Evolutionary conservation across 2,797 vertebrate species (phyloP), one percentile per base, ranked within the genome.

Genomic region (Prionace glauca): DNA sequence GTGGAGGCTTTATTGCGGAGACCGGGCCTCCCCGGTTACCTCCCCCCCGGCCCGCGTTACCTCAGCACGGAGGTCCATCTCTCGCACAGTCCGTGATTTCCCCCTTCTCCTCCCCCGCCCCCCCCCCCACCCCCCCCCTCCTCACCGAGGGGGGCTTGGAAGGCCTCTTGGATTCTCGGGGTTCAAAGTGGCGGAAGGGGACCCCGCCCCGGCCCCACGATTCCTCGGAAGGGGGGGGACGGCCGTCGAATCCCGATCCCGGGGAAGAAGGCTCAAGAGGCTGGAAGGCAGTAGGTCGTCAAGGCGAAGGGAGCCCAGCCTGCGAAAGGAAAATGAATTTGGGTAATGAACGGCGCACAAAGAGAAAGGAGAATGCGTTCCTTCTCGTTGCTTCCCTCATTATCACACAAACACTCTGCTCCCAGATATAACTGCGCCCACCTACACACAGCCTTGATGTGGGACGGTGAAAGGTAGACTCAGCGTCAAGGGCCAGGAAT

Each of bases 371-470:
- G 26, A 26, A 36, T 41, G 10, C 32, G 50, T 65, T 65, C 9
- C 41, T 67, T n/a, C 62, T 92, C 62, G 41, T 36, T 41, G n/a
- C 32, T 36, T 92, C 7, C 62, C 20, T 9, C 62, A 67, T 67
- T 67, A 3, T 92, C 90, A 92, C 16, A 92, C 67, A 41, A 92
- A 92, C 62, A 92, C 90, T 20, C 62, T 24, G 62, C 90, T 92
- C 14, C 90, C 90, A 92, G 69, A 92, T 92, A 92, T 92, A 92
- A 67, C 90, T 36, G n/a, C 0, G n/a, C 62, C n/a, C 90, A 67
- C 90, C 90, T 41, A 67, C 90, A 92, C 62, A 36, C 62, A 67
- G 90, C 62, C 11, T 69, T 22, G 20, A 67, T 24, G 62, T 65
- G 36, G 62, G n/a, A 67, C 0, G 18, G 36, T 18, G n/a, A 92